A percentile compares a stretch with the other conserved stretches of the same genome.
phyloP scores from a whole-genome alignment of 2,888 invertebrate genomes.

The Hydraecia micacea region DNA sequence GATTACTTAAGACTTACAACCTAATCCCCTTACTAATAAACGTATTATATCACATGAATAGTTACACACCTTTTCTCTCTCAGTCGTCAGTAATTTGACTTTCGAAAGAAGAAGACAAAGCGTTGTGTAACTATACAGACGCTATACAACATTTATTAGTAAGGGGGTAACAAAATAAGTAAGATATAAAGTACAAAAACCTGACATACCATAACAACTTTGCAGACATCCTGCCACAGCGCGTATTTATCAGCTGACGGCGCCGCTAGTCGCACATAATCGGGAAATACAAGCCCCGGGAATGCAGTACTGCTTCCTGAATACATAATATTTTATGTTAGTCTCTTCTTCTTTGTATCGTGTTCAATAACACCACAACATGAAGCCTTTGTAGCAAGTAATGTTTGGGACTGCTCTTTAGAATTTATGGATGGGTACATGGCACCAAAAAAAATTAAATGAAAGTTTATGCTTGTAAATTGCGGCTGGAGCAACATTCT shows the following conservation, averaged over 20 bases:
- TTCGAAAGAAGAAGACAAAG: too few species aligned
- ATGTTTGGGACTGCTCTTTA: not conserved
- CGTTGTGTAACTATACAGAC: too few species aligned
- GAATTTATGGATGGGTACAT: not conserved
- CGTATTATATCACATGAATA: too few species aligned
- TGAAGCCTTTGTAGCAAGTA: not conserved
- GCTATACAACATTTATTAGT: too few species aligned
- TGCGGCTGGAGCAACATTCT: not conserved
- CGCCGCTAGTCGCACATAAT: slow-evolving; percentile 94
- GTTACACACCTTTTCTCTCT: too few species aligned
- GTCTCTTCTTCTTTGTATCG: not conserved
- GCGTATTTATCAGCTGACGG: slow-evolving; percentile 94
- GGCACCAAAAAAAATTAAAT: not conserved
- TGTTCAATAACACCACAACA: not conserved
- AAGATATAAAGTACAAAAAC: not conserved
- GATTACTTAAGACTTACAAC: not conserved
- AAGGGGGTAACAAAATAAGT: not conserved
- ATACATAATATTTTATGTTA: not conserved
- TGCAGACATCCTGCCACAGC: slow-evolving; percentile 95
- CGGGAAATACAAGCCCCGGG: slow-evolving; percentile 91
- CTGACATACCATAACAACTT: slow-evolving; percentile 92
- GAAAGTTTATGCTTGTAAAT: too few species aligned
- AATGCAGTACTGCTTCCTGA: slow-evolving; percentile 79
- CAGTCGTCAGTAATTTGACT: too few species aligned
- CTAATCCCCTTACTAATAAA: not conserved